Evolutionary conservation across 1,140 invertebrate species (phyloP).

Genomic region (Hestina assimilis): DNA sequence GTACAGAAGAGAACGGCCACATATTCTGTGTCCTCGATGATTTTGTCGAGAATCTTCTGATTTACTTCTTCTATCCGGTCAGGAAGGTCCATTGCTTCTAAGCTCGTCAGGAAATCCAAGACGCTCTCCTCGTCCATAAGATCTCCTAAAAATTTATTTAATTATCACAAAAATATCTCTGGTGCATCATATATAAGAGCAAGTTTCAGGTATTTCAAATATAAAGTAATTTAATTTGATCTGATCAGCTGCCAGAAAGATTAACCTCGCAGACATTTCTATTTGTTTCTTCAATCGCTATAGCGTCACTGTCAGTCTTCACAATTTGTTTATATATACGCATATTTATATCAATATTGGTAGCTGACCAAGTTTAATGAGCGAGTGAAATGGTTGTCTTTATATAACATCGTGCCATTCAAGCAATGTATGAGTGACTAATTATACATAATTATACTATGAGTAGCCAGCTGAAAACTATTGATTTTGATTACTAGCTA

Average conservation of each 20-base stretch:
- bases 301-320: slow-evolving; percentile 40
- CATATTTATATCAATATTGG: background rate
- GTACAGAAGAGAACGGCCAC: slow-evolving; percentile 97
- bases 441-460: background rate
- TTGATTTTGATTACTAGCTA: background rate
- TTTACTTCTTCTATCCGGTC: slow-evolving; percentile 97
- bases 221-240: slow-evolving; percentile 38
- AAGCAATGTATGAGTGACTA: background rate
- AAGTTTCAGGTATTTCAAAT: slow-evolving; percentile 19
- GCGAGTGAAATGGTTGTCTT: background rate
- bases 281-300: slow-evolving; percentile 37
- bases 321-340: slow-evolving; percentile 25
- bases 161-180: background rate
- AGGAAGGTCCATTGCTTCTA: slow-evolving; percentile 96
- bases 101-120: slow-evolving; percentile 93
- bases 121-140: slow-evolving; percentile 96
- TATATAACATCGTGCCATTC: background rate
- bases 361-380: background rate
- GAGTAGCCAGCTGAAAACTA: background rate
- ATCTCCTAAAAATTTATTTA: slow-evolving; percentile 83
- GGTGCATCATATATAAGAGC: background rate
- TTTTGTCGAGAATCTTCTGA: slow-evolving; percentile 92
- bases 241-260: slow-evolving; percentile 45
- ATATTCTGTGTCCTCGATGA: slow-evolving; percentile 94
- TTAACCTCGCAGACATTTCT: slow-evolving; percentile 48